These are phyloP conservation scores for Apoda limacodes DNA, from an alignment of 2,888 invertebrate species.

Conservation along the genomic window DNA sequence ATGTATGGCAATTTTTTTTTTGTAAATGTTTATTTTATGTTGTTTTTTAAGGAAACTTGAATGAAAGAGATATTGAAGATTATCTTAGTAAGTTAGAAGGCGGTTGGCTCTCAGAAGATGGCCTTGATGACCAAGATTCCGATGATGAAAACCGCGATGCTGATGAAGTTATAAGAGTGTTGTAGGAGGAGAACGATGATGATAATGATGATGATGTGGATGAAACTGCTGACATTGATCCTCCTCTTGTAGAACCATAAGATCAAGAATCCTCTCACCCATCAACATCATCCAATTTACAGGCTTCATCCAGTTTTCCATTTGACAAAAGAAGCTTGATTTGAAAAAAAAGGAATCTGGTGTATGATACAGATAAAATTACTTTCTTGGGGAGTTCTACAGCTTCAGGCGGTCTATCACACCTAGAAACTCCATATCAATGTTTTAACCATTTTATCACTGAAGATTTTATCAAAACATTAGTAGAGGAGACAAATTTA, in stretches of 20 bases:
- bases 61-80: conserved; percentile 25
- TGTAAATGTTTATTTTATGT: conserved; percentile 29
- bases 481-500: conserved; percentile 18
- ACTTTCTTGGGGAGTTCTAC: conserved; percentile 28
- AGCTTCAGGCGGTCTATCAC: conserved; percentile 22
- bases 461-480: conserved; percentile 19
- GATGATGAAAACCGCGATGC: conserved; percentile 25
- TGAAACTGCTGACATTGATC: conserved; percentile 27
- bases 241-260: conserved; percentile 26
- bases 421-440: conserved; percentile 24
- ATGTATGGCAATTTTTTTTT: conserved; percentile 26
- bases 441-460: conserved; percentile 22
- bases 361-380: conserved; percentile 27
- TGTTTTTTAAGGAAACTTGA: conserved; percentile 28
- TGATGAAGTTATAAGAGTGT: conserved; percentile 29
- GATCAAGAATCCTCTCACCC: conserved; percentile 25
- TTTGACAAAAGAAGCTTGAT: conserved; percentile 31
- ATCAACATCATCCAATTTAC: conserved; percentile 23
- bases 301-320: conserved; percentile 26
- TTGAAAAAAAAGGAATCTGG: conserved; percentile 28
- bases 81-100: conserved; percentile 24
- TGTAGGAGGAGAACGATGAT: conserved; percentile 27
- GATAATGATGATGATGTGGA: conserved; percentile 19
- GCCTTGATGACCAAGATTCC: conserved; percentile 26
- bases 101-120: conserved; percentile 28